Evolutionary conservation across 2,888 invertebrate species (phyloP), one percentile per base, ranked within the genome.

Genomic region (Cordilura impudica): DNA sequence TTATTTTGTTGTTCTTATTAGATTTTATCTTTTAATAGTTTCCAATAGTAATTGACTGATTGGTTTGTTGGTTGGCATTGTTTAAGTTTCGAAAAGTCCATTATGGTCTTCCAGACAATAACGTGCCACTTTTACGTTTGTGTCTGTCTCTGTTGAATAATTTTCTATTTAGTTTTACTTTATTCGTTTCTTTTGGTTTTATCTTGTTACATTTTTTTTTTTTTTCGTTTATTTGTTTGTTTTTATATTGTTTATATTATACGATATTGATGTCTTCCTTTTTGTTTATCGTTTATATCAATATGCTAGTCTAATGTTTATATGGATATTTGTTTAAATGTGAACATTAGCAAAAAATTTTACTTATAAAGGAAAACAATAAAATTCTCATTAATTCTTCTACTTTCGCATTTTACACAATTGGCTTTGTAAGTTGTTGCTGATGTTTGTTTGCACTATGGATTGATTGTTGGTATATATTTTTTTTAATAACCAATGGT

Each of bases 281-380:
- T n/a, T 65, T 51, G 58, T 58, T 70, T 76, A 26, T 35, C 65
- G 21, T 39, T 51, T 70, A 29, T 43, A 10, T 26, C 14, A 29
- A 77, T 80, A 71, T 66, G 66, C 69, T 67, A 72, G 60, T 60
- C 65, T 39, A 61, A 4, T 49, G 65, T 39, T 43, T 65, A 61
- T 26, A 21, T 31, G 35, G 23, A 23, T 63, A 26, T 65, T 49
- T 65, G 3, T 56, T 26, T 35, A 39, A 31, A 56, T 16, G 26
- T 35, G 60, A 69, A 67, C 78, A 75, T 79, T 82, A 78, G 18
- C 56, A 8, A 49, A 54, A 63, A 18, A 21, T 63, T 77, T 77
- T 65, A 31, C 65, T 65, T 51, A 70, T 23, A 71, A 60, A 26
- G 5, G 26, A 63, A 47, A 66, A 65, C 54, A 61, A 71, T 60